A percentile compares a stretch with the other conserved stretches of the same genome.
Conservation (phyloP, 2,888 invertebrate genomes). For the Linhomoeus sp. region DNA sequence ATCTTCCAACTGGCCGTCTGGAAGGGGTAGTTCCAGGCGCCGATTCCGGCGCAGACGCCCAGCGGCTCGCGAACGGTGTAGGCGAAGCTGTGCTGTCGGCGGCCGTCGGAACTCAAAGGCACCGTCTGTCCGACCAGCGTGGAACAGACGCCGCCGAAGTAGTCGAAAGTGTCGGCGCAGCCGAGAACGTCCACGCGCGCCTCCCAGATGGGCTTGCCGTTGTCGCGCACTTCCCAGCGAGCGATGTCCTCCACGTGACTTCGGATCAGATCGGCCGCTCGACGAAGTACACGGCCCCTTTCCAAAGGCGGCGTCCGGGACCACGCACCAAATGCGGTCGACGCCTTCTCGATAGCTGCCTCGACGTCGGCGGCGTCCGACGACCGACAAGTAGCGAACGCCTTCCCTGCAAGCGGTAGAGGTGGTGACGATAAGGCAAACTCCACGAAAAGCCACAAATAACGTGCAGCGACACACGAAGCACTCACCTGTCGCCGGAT, state of each 20-base stretch:
- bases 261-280: too few relatives aligned
- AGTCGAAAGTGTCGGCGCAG: slow-evolving; percentile 38
- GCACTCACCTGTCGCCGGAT: too few relatives aligned
- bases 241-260: slow-evolving; percentile 18
- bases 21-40: slow-evolving; percentile 41
- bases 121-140: too few relatives aligned
- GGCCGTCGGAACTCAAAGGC: too few relatives aligned
- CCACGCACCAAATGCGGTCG: neutral
- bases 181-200: slow-evolving; percentile 36
- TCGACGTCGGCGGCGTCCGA: slow-evolving; percentile 8
- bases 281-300: neutral
- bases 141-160: slow-evolving; percentile 31
- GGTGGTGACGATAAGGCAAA: too few relatives aligned
- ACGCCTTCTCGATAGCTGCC: neutral
- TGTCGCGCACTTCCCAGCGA: slow-evolving; percentile 32
- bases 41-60: slow-evolving; percentile 38
- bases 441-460: too few relatives aligned
- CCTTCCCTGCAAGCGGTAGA: too few relatives aligned
- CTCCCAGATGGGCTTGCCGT: slow-evolving; percentile 40
- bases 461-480: too few relatives aligned
- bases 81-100: slow-evolving; percentile 27
- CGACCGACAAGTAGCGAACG: too few relatives aligned
- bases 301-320: slow-evolving; percentile 4
- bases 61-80: slow-evolving; percentile 37
- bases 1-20: slow-evolving; percentile 36